Percentiles rank a stretch among this genome's conserved stretches.
Conservation (phyloP, 2,113 vertebrate genomes). For the Morone chrysops region DNA sequence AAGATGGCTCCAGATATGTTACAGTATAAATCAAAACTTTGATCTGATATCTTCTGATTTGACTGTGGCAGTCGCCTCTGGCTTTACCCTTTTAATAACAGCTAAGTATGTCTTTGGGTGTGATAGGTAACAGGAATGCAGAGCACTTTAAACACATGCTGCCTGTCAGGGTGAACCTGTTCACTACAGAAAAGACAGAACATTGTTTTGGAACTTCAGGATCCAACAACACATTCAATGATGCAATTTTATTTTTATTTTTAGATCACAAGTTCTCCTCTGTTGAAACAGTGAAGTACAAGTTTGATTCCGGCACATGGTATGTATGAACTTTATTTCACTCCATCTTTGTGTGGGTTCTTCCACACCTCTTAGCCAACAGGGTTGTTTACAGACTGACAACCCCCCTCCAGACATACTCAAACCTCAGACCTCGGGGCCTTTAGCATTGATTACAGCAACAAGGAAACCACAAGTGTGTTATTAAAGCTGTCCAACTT, state of each 20-base stretch:
- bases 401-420: conserved; percentile 26
- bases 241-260: conserved; percentile 37
- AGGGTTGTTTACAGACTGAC: conserved; percentile 41
- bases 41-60: conserved; percentile 2
- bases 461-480: conserved; percentile 67
- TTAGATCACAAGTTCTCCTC: conserved; percentile 89
- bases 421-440: conserved; percentile 45
- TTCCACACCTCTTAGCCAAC: conserved; percentile 38
- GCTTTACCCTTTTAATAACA: conserved; percentile 27
- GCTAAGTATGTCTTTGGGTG: conserved; percentile 29
- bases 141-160: neutral
- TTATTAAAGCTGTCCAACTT: conserved; percentile 79
- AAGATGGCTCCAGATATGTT: conserved; percentile 11
- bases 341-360: neutral
- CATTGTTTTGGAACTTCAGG: neutral
- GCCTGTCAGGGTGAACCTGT: conserved; percentile 29
- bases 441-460: conserved; percentile 75
- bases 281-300: conserved; percentile 92
- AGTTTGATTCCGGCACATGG: conserved; percentile 97
- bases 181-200: neutral
- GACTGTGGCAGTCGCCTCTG: conserved; percentile 7
- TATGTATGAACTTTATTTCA: conserved; percentile 76
- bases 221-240: neutral
- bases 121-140: conserved; percentile 49
- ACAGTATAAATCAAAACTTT: neutral